A percentile compares a stretch with the other conserved stretches of the same genome.
phyloP scores from a whole-genome alignment of 2,797 vertebrate species.

The Hemibagrus guttatus region DNA sequence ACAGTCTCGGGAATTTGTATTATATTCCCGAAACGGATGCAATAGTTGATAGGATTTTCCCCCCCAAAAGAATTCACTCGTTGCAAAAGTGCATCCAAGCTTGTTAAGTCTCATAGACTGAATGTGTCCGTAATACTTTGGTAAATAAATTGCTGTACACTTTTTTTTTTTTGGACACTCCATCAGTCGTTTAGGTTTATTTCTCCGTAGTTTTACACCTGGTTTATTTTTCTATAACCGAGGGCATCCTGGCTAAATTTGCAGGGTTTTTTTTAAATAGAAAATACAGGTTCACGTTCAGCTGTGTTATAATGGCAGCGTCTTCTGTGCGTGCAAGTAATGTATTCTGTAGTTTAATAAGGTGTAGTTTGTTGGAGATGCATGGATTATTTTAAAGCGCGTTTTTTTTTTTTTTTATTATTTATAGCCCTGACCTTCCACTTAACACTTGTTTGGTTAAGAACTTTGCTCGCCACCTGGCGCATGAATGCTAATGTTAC shows the following conservation, averaged over 20 bases:
- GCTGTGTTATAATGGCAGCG: neutral
- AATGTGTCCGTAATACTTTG: neutral
- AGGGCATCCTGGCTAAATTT: neutral
- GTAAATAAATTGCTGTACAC: neutral
- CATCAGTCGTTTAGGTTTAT: neutral
- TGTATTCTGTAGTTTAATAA: neutral
- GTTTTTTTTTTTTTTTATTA: neutral
- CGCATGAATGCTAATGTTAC: slow-evolving; percentile 28
- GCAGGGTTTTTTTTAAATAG: neutral
- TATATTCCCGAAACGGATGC: neutral
- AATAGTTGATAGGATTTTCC: neutral
- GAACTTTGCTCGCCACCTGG: slow-evolving; percentile 41
- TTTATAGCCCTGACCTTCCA: slow-evolving; percentile 16
- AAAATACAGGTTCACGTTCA: neutral
- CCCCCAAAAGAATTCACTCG: neutral
- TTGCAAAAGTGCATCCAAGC: slow-evolving; percentile 20
- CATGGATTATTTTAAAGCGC: neutral
- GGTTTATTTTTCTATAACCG: too few relatives aligned
- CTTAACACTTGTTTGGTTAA: slow-evolving; percentile 38
- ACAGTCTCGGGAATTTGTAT: neutral
- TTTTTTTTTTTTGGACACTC: neutral
- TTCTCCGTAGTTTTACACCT: neutral
- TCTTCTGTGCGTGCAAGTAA: neutral
- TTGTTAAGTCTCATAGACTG: neutral
- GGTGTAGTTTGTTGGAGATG: neutral